phyloP scores from a whole-genome alignment of 2,797 vertebrate genomes.

The Pangasius krempfi region DNA sequence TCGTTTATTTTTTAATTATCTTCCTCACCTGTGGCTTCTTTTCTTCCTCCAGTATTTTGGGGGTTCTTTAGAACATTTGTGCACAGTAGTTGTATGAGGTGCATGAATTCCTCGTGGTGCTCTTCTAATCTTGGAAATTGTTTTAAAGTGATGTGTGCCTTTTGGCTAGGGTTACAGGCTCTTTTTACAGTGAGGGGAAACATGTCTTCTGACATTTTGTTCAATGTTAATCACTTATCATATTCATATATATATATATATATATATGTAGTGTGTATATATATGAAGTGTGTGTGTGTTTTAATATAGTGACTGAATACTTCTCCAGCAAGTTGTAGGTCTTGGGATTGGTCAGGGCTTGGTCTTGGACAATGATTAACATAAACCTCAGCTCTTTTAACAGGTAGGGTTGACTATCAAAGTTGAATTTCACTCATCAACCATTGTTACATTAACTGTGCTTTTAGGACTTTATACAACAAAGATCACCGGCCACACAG shows the following conservation, averaged over 20 bases:
- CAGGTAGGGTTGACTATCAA: neutral
- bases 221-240: no score
- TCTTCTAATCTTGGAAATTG: neutral
- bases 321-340: no score
- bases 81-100: no score
- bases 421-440: neutral
- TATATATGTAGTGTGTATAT: no score
- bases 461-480: neutral
- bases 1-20: slow-evolving; percentile 63
- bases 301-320: no score
- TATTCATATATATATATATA: no score
- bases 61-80: neutral
- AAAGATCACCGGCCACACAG: no score
- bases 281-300: no score
- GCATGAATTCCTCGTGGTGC: neutral
- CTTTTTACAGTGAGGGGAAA: neutral
- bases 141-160: neutral
- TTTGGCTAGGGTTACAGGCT: neutral
- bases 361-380: neutral
- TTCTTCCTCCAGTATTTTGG: neutral
- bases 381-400: neutral
- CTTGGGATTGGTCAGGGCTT: neutral
- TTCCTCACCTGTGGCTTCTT: slow-evolving; percentile 7
- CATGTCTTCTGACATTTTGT: neutral
- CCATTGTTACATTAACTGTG: neutral